Conservation (phyloP, 23 tunicate genomes). For the Halocynthia roretzi region DNA sequence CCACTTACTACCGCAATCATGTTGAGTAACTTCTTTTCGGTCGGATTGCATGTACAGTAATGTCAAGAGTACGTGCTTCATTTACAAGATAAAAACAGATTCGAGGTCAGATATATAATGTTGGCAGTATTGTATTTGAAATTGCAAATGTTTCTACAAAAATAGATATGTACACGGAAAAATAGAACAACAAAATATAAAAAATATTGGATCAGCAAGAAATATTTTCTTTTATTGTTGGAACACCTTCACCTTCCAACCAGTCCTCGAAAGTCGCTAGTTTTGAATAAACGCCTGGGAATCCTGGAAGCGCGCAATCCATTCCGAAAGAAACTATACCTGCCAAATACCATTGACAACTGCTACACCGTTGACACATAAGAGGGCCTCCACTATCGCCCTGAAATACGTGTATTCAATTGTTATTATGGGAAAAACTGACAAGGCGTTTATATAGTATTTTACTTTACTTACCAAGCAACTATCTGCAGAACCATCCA, state of each 20-base stretch:
- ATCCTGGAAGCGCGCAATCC: constrained; percentile 2
- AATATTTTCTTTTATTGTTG: background rate
- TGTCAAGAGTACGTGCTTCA: too few species aligned
- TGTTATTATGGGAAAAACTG: background rate
- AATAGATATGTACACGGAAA: background rate
- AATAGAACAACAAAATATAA: background rate
- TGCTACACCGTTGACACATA: constrained; percentile 1
- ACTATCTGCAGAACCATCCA: constrained; percentile 5
- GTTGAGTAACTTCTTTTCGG: too few species aligned
- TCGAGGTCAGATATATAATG: background rate
- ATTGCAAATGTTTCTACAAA: background rate
- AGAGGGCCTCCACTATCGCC: constrained; percentile 10
- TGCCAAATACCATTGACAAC: constrained; percentile 6
- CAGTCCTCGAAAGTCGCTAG: background rate
- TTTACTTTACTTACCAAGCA: background rate
- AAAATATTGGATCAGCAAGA: background rate
- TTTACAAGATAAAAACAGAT: background rate
- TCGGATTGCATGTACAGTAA: too few species aligned
- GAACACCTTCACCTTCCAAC: background rate
- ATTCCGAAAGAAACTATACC: background rate
- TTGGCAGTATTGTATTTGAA: background rate
- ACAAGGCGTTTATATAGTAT: background rate
- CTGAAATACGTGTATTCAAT: background rate
- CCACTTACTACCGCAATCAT: too few species aligned
- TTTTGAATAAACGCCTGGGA: background rate